Evolutionary conservation across 2,888 invertebrate genomes (phyloP).

Genomic region (Caenorhabditis angaria): DNA sequence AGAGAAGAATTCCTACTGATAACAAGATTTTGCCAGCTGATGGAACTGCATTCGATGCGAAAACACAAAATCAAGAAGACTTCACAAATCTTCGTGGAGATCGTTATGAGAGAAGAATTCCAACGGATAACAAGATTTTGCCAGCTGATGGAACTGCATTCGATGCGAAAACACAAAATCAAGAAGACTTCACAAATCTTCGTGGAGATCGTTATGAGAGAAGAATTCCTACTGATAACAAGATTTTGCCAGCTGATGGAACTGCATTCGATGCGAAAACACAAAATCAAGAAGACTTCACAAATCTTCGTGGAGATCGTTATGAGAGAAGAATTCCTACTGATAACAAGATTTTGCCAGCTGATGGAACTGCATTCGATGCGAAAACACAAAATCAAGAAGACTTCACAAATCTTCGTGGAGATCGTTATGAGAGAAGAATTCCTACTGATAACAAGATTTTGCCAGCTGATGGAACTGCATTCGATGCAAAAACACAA

Average conservation of each 20-base stretch:
- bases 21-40: conserved; percentile 3
- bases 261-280: conserved; percentile 1
- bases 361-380: conserved; percentile 6
- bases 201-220: conserved; percentile 3
- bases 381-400: conserved; percentile 8
- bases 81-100: conserved; percentile 6
- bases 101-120: neutral
- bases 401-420: conserved; percentile 5
- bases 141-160: conserved; percentile 4
- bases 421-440: neutral
- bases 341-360: neutral
- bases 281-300: conserved; percentile 13
- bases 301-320: conserved; percentile 5
- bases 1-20: neutral
- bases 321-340: neutral
- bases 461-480: neutral
- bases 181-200: conserved; percentile 7
- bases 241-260: conserved; percentile 1
- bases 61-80: conserved; percentile 13
- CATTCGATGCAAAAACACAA: conserved; percentile 6
- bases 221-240: conserved; percentile 1
- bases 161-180: conserved; percentile 5
- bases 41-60: neutral
- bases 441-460: conserved; percentile 6
- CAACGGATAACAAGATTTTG: conserved; percentile 1